Evolutionary conservation across 2,797 vertebrate species (phyloP), one percentile per base, ranked within the genome.

Genomic region (Pseudochaenichthys georgianus): DNA sequence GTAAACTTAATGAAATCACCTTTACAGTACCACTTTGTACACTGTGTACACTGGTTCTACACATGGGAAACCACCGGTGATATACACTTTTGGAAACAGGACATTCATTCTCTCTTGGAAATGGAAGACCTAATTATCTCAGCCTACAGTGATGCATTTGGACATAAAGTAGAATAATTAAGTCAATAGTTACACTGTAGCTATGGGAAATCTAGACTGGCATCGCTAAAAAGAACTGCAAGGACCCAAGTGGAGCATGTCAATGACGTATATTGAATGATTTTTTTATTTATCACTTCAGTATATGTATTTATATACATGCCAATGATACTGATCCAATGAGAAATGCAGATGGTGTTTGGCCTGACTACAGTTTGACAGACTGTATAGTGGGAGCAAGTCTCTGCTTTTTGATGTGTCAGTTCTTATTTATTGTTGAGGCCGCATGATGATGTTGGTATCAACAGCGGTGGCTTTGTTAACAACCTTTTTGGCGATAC

Each of bases 401-500:
- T 57, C 23, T 54, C 11, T 55, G 41, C 15, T 58, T 65, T 86
- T 76, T 82, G 67, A 83, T 68, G 68, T 77, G 68, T 87, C 72
- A 64, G 8, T 72, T 72, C 15, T 54, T 51, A 65, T 70, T 70
- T 60, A 28, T 63, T 51, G 55, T 3, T 13, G 42, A 2, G 12
- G 41, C 63, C 15, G 2, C 51, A 45, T 57, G 31, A 62, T 77
- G 70, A 60, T 77, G 70, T 75, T 80, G 71, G 21, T 77, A 72
- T 82, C 60, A 78, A 72, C 72, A 65, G 70, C 69, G 10, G 52
- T 28, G 31, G 68, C 64, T 70, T 88, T 79, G 71, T 87, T 85
- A 79, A 81, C 80, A 76, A 76, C 55, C 57, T 81, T 81, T 6
- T 81, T 88, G 78, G 84, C 70, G 70, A 82, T 66, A 41, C n/a